Evolutionary conservation across 2,888 invertebrate genomes (phyloP).

Genomic region (Meteorus colon): DNA sequence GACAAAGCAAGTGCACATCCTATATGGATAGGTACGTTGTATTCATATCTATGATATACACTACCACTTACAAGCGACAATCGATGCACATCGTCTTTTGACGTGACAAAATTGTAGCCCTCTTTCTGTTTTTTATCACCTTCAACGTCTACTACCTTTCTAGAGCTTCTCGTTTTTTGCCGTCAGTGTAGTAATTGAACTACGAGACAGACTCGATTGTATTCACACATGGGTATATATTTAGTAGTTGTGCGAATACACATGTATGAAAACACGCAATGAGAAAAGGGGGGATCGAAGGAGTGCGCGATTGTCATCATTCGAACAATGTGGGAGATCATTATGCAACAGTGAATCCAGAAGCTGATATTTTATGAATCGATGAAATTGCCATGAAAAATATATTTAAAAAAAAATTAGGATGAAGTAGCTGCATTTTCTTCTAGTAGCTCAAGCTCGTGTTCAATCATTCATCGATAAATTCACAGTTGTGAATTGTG

Average conservation of each 20-base stretch:
- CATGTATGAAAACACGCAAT: neutral
- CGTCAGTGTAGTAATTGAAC: conserved; percentile 7
- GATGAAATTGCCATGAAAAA: too few relatives aligned
- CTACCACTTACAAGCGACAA: conserved; percentile 21
- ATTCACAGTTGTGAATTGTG: too few relatives aligned
- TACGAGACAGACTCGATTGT: neutral
- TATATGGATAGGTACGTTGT: neutral
- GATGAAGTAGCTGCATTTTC: too few relatives aligned
- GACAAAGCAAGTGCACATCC: conserved; percentile 21
- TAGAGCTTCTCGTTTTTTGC: conserved; percentile 10
- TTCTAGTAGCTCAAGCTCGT: too few relatives aligned
- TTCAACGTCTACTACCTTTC: conserved; percentile 3
- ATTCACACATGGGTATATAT: neutral
- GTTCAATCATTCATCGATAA: too few relatives aligned
- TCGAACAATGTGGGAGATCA: too few relatives aligned
- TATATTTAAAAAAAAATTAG: too few relatives aligned
- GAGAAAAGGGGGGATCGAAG: neutral
- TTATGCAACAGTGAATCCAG: too few relatives aligned
- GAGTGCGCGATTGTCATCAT: too few relatives aligned
- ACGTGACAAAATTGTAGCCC: conserved; percentile 14
- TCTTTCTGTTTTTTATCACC: conserved; percentile 18
- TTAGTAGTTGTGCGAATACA: neutral
- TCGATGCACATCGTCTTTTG: conserved; percentile 33
- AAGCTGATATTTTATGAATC: too few relatives aligned
- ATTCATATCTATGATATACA: neutral